Evolutionary conservation across 2,797 vertebrate species (phyloP), one percentile per base, ranked within the genome.

Genomic region (Forpus xanthops): DNA sequence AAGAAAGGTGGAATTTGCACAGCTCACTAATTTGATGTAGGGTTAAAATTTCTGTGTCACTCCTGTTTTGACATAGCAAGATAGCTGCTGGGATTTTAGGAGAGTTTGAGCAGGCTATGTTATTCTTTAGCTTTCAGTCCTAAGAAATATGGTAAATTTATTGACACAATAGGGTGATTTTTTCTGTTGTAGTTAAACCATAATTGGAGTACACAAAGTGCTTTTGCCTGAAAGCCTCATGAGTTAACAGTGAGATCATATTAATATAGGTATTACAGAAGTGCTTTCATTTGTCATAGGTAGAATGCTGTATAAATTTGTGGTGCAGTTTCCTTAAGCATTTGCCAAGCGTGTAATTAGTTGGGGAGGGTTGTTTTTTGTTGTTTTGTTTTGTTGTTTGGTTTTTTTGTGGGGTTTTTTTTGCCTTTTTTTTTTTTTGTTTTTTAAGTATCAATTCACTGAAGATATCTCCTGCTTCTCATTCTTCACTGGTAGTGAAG

Each of bases 21-120:
- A 64, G 6, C 10, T 67, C 55, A 17, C 5, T 41, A 33, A 12
- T 37, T 52, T 44, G 17, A 19, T 82, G 8, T 28, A 25, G 31
- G 47, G 24, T 64, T 91, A n/a, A 31, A 86, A 53, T 62, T 67
- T 19, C 9, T 0, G 0, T 23, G 15, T 39, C 3, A 30, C 73
- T 13, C 17, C 11, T 71, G 31, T 35, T 80, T 8, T 56, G 20
- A 65, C 27, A 19, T 3, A n/a, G 4, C 4, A 28, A n/a, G 25
- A 4, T 47, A 21, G 12, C 24, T 42, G 3, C 35, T 82, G 50
- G 13, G 33, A 17, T 77, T 6, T 73, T 45, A 50, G 19, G 13
- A 50, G 42, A n/a, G 16, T 50, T 47, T 47, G 31, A 53, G 31
- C 31, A 31, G 37, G 21, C 2, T 84, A 5, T 67, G 3, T 74